Percentiles rank a stretch among this genome's conserved stretches.
Evolutionary conservation across 2,888 invertebrate species (phyloP).

Genomic region (Diadromus collaris): DNA sequence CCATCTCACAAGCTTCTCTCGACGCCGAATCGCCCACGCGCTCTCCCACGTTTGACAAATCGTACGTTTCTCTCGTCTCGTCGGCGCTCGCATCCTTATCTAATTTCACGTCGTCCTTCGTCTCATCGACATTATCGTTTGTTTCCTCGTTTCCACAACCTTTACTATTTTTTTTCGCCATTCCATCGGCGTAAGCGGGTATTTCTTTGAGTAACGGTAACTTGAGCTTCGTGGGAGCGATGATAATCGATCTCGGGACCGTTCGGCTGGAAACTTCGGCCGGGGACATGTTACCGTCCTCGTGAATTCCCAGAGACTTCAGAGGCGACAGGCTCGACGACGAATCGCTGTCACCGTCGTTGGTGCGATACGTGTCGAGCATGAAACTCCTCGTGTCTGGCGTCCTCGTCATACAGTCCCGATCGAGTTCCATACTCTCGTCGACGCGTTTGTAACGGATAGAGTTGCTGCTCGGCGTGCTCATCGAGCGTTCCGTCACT

Average conservation of each 20-base stretch:
- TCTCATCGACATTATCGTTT: background rate
- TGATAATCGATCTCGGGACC: constrained; percentile 42
- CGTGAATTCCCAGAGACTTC: background rate
- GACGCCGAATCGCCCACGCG: background rate
- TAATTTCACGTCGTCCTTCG: constrained; percentile 5
- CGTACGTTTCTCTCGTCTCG: constrained; percentile 1
- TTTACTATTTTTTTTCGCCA: background rate
- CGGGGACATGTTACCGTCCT: background rate
- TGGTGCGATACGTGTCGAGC: constrained; percentile 60
- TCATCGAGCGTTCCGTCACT: constrained; percentile 59
- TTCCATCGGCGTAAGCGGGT: constrained; percentile 9
- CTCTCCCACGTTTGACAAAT: background rate
- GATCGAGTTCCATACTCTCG: constrained; percentile 26
- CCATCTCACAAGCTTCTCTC: background rate
- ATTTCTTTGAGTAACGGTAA: constrained; percentile 48
- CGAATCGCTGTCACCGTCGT: constrained; percentile 57
- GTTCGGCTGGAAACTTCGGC: background rate
- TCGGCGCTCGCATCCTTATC: background rate
- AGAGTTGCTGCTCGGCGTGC: constrained; percentile 49
- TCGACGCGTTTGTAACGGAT: constrained; percentile 29
- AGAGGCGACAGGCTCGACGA: constrained; percentile 57
- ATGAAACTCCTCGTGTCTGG: constrained; percentile 34
- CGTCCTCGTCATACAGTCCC: constrained; percentile 35
- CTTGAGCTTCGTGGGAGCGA: constrained; percentile 62
- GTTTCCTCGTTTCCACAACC: background rate